phyloP scores from a whole-genome alignment of 2,888 invertebrate species.

The Diabrotica balteata region DNA sequence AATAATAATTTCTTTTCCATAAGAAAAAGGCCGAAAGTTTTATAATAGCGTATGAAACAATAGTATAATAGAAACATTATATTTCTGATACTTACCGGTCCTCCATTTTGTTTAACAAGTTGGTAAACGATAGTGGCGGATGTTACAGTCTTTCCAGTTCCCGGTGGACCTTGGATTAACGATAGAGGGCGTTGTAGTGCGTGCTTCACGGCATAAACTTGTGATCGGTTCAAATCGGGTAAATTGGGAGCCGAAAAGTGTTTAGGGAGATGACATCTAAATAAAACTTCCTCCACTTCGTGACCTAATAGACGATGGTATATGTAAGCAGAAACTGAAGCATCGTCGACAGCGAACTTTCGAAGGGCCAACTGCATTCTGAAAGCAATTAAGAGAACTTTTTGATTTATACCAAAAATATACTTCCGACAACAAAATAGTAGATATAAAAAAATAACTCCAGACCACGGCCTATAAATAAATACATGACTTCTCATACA shows the following conservation, averaged over 20 bases:
- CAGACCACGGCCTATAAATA: too few species aligned
- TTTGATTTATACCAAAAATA: too few species aligned
- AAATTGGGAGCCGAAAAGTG: slow-evolving; percentile 97
- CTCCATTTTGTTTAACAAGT: slow-evolving; percentile 91
- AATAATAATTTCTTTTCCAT: too few species aligned
- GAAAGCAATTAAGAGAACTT: slow-evolving; percentile 20
- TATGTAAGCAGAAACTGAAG: slow-evolving; percentile 96
- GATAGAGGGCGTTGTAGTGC: slow-evolving; percentile 95
- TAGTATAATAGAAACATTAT: neutral
- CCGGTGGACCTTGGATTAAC: slow-evolving; percentile 96
- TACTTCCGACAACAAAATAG: too few species aligned
- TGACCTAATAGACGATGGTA: slow-evolving; percentile 96
- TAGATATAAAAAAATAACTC: too few species aligned
- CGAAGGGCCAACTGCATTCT: slow-evolving; percentile 95
- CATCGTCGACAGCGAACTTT: slow-evolving; percentile 95
- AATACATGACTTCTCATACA: too few species aligned
- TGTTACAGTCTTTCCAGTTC: slow-evolving; percentile 98
- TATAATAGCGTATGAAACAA: too few species aligned
- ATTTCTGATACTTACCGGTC: slow-evolving; percentile 66
- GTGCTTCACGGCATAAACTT: slow-evolving; percentile 98
- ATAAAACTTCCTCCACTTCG: slow-evolving; percentile 91
- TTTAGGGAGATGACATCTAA: slow-evolving; percentile 91
- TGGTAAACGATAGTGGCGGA: slow-evolving; percentile 99
- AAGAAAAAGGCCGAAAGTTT: neutral
- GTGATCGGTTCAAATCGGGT: slow-evolving; percentile 97